Evolutionary conservation across 2,113 vertebrate genomes (phyloP).

Genomic region (Apus apus): DNA sequence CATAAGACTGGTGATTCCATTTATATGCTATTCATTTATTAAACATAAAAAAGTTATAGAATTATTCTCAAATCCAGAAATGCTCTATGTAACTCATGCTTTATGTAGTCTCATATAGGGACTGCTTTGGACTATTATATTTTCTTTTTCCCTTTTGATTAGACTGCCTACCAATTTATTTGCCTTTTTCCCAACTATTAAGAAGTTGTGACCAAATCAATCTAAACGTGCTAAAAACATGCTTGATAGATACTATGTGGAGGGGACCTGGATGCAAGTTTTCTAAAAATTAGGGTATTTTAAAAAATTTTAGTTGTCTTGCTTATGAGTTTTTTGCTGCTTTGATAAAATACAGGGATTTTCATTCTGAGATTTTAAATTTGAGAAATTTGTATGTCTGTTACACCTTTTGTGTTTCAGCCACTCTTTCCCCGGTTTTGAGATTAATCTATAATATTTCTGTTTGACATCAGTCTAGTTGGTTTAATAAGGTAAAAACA

Average conservation of each 20-base stretch:
- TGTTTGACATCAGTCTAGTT: background rate
- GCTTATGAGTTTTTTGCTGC: background rate
- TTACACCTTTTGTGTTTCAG: background rate
- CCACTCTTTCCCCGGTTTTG: background rate
- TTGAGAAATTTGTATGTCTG: background rate
- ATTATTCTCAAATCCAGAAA: background rate
- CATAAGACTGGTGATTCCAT: background rate
- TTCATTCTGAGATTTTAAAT: background rate
- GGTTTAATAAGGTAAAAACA: background rate
- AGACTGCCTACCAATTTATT: background rate
- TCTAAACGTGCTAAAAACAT: background rate
- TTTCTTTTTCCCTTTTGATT: background rate
- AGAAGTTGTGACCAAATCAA: background rate
- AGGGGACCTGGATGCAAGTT: background rate
- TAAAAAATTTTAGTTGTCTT: background rate
- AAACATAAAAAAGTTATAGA: background rate
- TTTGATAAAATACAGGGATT: background rate
- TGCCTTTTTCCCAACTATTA: slow-evolving; percentile 9
- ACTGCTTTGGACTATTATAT: background rate
- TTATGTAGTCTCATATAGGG: background rate
- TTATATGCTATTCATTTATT: background rate
- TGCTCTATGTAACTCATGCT: background rate
- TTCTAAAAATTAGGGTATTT: slow-evolving; percentile 24
- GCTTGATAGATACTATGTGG: background rate
- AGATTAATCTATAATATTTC: background rate